Conservation (phyloP, 2,888 invertebrate species). For the Linnaemya vulpina region DNA sequence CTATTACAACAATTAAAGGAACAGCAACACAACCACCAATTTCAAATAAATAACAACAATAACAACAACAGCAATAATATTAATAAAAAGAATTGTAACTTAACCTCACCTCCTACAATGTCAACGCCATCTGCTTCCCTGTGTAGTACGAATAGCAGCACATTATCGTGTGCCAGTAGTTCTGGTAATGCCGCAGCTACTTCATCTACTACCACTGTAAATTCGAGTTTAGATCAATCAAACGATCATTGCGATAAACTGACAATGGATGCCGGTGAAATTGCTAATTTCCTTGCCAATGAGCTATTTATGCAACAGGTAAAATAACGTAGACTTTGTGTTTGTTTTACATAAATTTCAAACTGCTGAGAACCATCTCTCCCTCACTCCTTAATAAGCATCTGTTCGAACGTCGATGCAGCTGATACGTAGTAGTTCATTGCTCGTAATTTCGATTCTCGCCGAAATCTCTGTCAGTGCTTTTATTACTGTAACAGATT, state of each 20-base stretch:
- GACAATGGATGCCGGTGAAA: conserved; percentile 91
- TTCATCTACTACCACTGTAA: conserved; percentile 36
- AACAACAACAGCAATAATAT: conserved; percentile 52
- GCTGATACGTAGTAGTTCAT: no score
- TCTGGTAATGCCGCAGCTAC: conserved; percentile 3
- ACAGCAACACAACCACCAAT: conserved; percentile 58
- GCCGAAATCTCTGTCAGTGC: no score
- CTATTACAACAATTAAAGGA: conserved; percentile 64
- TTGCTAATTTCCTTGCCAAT: conserved; percentile 92
- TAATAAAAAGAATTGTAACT: conserved; percentile 39
- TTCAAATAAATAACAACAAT: conserved; percentile 53
- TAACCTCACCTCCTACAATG: conserved; percentile 19
- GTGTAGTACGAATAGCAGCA: conserved; percentile 14
- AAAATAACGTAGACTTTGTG: conserved; percentile 74
- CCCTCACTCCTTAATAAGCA: no score
- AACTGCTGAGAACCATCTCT: not conserved
- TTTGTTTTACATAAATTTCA: not conserved
- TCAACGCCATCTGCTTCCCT: conserved; percentile 23
- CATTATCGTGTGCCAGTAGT: not conserved
- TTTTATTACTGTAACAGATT: no score
- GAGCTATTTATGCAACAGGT: conserved; percentile 94
- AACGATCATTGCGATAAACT: conserved; percentile 76
- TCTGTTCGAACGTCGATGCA: no score
- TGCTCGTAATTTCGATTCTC: no score
- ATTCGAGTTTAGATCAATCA: conserved; percentile 50